Evolutionary conservation across 2,797 vertebrate genomes (phyloP), one percentile per base, ranked within the genome.

Genomic region (Rhynchonycteris naso): DNA sequence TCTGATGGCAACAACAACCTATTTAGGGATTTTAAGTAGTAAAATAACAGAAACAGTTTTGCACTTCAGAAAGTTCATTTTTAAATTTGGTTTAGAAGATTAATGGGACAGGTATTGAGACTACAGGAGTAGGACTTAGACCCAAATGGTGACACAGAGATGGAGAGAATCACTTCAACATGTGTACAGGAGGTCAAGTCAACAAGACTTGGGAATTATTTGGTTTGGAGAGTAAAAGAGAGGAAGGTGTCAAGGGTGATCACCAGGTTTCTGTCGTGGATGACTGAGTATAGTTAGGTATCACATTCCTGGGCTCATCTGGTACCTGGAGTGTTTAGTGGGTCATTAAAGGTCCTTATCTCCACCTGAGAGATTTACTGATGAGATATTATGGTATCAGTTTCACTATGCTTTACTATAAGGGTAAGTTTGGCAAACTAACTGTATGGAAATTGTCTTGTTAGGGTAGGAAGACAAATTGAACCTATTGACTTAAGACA

Each of bases 271-370:
- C 90, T 91, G 63, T 19, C 79, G 33, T 80, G 33, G 74, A 15
- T 24, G n/a, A 95, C 59, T 12, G 28, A 71, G 18, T 11, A 13
- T n/a, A 76, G 50, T 54, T 24, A 61, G 56, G 75, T 88, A 50
- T 90, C 92, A 69, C 3, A 14, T 87, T 94, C 61, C 66, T 88
- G 88, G 59, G 81, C 69, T 92, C 26, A 74, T 59, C 58, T 88
- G 43, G 35, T 74, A 78, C 61, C 43, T 74, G 79, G 28, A 58
- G 66, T 90, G 84, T 90, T 91, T 76, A 83, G 92, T 16, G 61
- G 87, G 89, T 88, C 79, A 93, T 93, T 95, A 92, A 78, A 79
- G 21, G 30, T 87, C 66, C n/a, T 96, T 91, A 95, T 89, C 74
- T 54, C 54, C 38, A 91, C 81, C 80, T 92, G 76, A 88, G 78